phyloP scores from a whole-genome alignment of 37 sponge, comb jelly and placozoan genomes.

The Axinella damicornis region DNA sequence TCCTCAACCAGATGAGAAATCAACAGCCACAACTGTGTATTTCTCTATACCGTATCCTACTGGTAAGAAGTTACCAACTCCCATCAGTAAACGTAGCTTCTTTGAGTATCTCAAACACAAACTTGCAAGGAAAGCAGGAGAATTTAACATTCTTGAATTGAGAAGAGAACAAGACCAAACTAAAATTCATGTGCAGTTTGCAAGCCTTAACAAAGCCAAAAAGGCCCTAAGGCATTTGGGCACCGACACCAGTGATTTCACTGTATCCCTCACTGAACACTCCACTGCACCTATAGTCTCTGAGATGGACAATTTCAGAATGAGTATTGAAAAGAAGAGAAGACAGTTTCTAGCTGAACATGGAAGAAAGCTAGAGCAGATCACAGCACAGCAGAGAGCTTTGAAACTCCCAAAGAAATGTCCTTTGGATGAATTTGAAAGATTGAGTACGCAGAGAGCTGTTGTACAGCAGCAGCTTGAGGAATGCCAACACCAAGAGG shows the following conservation, averaged over 20 bases:
- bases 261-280: slow-evolving; percentile 8
- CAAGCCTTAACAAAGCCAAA: slow-evolving; percentile 27
- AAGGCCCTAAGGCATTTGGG: slow-evolving; percentile 10
- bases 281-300: not conserved
- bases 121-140: too few species aligned
- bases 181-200: slow-evolving; percentile 7
- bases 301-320: not conserved
- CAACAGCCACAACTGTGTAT: too few species aligned
- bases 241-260: not conserved
- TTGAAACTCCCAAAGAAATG: slow-evolving; percentile 24
- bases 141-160: too few species aligned
- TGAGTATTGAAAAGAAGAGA: slow-evolving; percentile 1
- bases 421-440: not conserved
- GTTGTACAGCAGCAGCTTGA: not conserved
- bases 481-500: slow-evolving; percentile 27
- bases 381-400: not conserved
- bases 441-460: not conserved
- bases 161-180: too few species aligned
- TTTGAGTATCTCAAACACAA: too few species aligned
- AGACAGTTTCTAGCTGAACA: not conserved
- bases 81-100: too few species aligned
- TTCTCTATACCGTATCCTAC: too few species aligned
- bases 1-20: too few species aligned
- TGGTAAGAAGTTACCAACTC: too few species aligned
- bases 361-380: not conserved